Conservation (phyloP, 30 jellyfish, hydroid and myxozoan species). For the Cassiopea xamachana region DNA sequence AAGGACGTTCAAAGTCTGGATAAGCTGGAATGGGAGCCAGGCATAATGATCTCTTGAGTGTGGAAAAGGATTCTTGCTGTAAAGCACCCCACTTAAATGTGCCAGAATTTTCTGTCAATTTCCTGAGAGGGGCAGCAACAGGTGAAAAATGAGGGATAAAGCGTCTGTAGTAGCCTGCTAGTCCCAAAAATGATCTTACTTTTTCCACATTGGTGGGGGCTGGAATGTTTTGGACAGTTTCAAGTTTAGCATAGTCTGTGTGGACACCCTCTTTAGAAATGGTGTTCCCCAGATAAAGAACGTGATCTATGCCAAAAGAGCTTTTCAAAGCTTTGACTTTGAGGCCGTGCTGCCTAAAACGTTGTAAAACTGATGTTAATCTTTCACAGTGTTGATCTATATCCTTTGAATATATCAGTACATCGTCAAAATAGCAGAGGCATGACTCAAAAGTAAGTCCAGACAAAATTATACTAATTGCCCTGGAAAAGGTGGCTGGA, state of each 20-base stretch:
- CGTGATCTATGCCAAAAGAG: constrained; percentile 48
- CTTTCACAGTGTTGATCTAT: constrained; percentile 34
- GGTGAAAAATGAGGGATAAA: constrained; percentile 55
- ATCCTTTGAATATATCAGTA: constrained; percentile 1
- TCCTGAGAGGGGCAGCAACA: constrained; percentile 50
- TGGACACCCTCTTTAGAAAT: constrained; percentile 18
- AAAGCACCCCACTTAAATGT: constrained; percentile 1
- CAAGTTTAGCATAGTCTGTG: constrained; percentile 7
- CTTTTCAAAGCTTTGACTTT: constrained; percentile 56
- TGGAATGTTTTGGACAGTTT: constrained; percentile 31
- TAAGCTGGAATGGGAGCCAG: constrained; percentile 57
- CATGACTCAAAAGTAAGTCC: constrained; percentile 23
- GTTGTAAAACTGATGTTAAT: constrained; percentile 14
- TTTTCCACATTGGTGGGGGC: constrained; percentile 45
- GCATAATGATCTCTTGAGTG: constrained; percentile 12
- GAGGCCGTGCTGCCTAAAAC: constrained; percentile 43
- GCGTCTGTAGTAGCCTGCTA: constrained; percentile 51
- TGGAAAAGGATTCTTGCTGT: constrained; percentile 2
- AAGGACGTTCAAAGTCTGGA: constrained; percentile 48
- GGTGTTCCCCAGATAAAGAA: constrained; percentile 44
- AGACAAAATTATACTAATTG: constrained; percentile 6
- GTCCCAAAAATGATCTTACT: constrained; percentile 47
- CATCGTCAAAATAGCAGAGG: constrained; percentile 36
- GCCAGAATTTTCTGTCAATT: constrained; percentile 33
- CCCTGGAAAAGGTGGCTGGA: constrained; percentile 38